Percentiles rank a stretch among this genome's conserved stretches.
These are phyloP conservation scores for Poicephalus gulielmi DNA, from an alignment of 2,113 vertebrate species.

Conservation along the genomic window DNA sequence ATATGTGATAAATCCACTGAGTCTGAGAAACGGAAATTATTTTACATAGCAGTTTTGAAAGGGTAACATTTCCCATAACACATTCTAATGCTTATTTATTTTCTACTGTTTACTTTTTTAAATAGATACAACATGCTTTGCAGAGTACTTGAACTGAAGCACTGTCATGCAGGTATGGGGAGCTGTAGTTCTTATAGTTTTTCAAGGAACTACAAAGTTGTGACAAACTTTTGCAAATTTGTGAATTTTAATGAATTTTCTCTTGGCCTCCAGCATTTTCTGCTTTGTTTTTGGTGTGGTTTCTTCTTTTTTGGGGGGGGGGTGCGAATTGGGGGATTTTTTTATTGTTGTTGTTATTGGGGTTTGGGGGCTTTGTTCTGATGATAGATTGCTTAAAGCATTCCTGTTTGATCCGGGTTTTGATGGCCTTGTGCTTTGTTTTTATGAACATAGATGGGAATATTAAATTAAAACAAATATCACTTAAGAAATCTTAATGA, in stretches of 20 bases:
- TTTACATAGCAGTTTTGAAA: neutral
- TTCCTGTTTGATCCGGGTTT: neutral
- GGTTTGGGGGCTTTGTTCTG: neutral
- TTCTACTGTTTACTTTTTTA: neutral
- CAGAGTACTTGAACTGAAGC: neutral
- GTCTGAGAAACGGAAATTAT: neutral
- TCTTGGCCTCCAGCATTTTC: neutral
- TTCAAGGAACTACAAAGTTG: neutral
- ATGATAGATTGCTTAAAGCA: neutral
- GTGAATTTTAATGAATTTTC: neutral
- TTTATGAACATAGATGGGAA: neutral
- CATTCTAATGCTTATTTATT: neutral
- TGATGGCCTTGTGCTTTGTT: neutral
- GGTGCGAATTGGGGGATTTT: neutral
- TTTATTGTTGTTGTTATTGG: neutral
- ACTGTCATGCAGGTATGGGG: neutral
- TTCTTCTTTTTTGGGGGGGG: no score
- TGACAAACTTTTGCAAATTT: neutral
- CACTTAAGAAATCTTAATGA: neutral
- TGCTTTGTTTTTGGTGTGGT: neutral
- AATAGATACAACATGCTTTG: neutral
- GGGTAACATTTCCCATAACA: neutral
- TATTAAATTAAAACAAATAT: neutral
- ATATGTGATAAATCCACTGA: neutral
- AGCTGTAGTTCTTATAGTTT: neutral